Conservation (phyloP, 1,140 invertebrate genomes). For the Spodoptera litura region DNA sequence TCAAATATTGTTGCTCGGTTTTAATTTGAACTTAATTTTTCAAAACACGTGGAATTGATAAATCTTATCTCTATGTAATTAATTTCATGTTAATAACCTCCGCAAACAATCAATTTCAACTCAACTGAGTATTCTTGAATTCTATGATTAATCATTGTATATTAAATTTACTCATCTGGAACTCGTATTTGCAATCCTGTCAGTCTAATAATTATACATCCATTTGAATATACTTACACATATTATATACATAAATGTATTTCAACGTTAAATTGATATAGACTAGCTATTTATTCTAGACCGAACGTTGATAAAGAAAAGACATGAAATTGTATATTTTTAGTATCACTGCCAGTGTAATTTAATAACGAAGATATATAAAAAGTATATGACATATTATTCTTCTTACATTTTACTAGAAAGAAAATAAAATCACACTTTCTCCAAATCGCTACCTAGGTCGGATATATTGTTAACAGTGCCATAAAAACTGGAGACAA, state of each 20-base stretch:
- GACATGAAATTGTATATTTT: background rate
- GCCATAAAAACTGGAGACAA: conserved; percentile 57
- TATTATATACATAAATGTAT: background rate
- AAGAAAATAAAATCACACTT: conserved; percentile 40
- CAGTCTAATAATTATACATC: conserved; percentile 13
- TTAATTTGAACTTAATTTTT: too few relatives aligned
- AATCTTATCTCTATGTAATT: too few relatives aligned
- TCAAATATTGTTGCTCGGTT: too few relatives aligned
- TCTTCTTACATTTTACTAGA: conserved; percentile 5
- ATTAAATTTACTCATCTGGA: conserved; percentile 1
- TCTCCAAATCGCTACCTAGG: conserved; percentile 43
- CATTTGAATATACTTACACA: background rate
- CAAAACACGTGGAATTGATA: too few relatives aligned
- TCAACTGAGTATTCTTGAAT: background rate
- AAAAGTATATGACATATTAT: conserved; percentile 22
- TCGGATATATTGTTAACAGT: conserved; percentile 51
- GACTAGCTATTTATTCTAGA: conserved; percentile 20
- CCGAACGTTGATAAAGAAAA: background rate
- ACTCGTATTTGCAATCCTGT: background rate
- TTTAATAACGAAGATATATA: conserved; percentile 23
- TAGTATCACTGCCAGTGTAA: conserved; percentile 6
- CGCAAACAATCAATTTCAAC: conserved; percentile 1
- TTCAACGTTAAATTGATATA: background rate
- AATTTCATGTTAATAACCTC: too few relatives aligned
- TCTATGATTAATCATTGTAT: conserved; percentile 18